Conservation (phyloP, 2,797 vertebrate genomes). For the Aselliscus stoliczkanus region DNA sequence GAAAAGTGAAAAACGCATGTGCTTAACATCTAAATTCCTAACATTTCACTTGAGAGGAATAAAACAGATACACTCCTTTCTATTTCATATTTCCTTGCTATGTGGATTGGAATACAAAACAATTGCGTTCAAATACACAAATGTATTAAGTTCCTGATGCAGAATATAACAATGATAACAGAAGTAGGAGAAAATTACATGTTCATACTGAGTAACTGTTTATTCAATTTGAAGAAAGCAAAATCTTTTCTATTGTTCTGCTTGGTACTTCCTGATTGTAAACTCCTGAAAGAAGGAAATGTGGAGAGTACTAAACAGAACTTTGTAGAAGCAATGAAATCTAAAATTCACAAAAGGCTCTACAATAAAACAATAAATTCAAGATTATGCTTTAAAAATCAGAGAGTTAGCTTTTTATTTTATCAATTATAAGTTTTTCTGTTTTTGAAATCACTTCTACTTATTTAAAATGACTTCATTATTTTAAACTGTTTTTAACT, state of each 20-base stretch:
- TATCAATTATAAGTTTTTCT: neutral
- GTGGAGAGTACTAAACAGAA: neutral
- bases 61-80: neutral
- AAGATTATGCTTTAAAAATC: neutral
- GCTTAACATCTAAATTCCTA: conserved; percentile 19
- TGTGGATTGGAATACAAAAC: neutral
- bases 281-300: neutral
- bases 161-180: neutral
- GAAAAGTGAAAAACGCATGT: neutral
- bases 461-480: conserved; percentile 2
- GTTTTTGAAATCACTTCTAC: neutral
- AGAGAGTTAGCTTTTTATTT: conserved; percentile 6
- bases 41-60: neutral
- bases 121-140: neutral
- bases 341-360: neutral
- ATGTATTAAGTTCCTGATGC: neutral
- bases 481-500: neutral
- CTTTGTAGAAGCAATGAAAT: conserved; percentile 4
- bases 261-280: neutral
- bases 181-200: neutral
- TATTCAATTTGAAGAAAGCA: neutral
- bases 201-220: neutral
- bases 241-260: neutral
- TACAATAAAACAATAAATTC: neutral
- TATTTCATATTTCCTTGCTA: neutral